These are phyloP conservation scores for Trachelus stipa DNA, from an alignment of 2,888 invertebrate genomes.

Conservation along the genomic window DNA sequence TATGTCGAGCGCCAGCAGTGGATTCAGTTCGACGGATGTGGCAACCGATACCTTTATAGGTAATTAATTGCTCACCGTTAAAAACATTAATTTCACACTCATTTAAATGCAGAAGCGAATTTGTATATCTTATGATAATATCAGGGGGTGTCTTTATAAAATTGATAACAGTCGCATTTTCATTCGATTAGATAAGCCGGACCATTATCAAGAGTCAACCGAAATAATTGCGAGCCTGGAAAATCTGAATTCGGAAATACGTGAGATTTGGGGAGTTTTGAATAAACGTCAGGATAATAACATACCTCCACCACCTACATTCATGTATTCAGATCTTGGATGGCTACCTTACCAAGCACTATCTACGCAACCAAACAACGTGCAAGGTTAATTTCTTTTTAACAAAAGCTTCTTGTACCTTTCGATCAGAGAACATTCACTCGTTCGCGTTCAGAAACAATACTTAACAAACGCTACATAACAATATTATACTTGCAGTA, in stretches of 20 bases:
- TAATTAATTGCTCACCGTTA: slow-evolving; percentile 20
- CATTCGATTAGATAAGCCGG: slow-evolving; percentile 56
- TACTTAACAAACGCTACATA: not conserved
- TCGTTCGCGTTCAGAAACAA: not conserved
- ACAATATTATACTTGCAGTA: not conserved
- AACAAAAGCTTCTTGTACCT: not conserved
- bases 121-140: not conserved
- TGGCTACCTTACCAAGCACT: slow-evolving; percentile 67
- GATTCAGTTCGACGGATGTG: slow-evolving; percentile 77
- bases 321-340: slow-evolving; percentile 71
- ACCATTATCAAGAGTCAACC: slow-evolving; percentile 74
- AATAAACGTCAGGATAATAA: slow-evolving; percentile 72
- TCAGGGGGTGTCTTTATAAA: not conserved
- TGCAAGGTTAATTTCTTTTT: slow-evolving; percentile 46
- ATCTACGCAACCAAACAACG: slow-evolving; percentile 49
- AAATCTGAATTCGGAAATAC: slow-evolving; percentile 77
- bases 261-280: slow-evolving; percentile 77
- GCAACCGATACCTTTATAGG: slow-evolving; percentile 70
- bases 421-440: not conserved
- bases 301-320: slow-evolving; percentile 68
- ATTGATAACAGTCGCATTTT: not conserved
- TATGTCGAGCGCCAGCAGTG: slow-evolving; percentile 73
- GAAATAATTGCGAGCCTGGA: slow-evolving; percentile 79
- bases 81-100: not conserved
- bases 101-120: not conserved